Percentiles rank a stretch among this genome's conserved stretches.
These are phyloP conservation scores for Scaptomyza parva DNA, from an alignment of 2,888 invertebrate genomes.

Conservation along the genomic window DNA sequence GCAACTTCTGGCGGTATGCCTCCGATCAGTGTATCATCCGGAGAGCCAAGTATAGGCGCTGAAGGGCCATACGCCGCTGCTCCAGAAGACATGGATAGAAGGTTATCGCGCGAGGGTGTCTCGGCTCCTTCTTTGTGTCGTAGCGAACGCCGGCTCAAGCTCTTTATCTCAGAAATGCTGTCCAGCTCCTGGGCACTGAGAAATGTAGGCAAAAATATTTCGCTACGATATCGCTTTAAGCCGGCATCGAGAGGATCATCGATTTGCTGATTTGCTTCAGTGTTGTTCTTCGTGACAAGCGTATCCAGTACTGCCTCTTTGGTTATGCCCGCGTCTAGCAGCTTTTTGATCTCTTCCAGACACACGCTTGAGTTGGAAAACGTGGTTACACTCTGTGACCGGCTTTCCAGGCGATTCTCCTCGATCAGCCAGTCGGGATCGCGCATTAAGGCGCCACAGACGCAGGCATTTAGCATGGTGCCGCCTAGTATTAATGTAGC, in stretches of 20 bases:
- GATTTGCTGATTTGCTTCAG: slow-evolving; percentile 85
- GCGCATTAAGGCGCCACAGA: slow-evolving; percentile 94
- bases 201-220: slow-evolving; percentile 84
- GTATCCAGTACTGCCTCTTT: slow-evolving; percentile 84
- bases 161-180: slow-evolving; percentile 81
- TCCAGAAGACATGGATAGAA: slow-evolving; percentile 82
- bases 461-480: slow-evolving; percentile 92
- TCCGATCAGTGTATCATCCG: slow-evolving; percentile 79
- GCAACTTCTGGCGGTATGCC: slow-evolving; percentile 63
- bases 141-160: slow-evolving; percentile 83
- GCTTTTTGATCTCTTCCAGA: slow-evolving; percentile 86
- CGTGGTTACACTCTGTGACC: slow-evolving; percentile 85
- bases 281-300: slow-evolving; percentile 84
- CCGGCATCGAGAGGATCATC: slow-evolving; percentile 77
- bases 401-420: slow-evolving; percentile 84
- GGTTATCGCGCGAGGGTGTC: slow-evolving; percentile 82
- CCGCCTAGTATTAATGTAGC: slow-evolving; percentile 92
- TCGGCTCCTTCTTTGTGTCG: slow-evolving; percentile 81
- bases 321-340: slow-evolving; percentile 89
- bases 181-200: slow-evolving; percentile 81
- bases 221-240: slow-evolving; percentile 83
- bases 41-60: slow-evolving; percentile 68
- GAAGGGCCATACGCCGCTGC: slow-evolving; percentile 65
- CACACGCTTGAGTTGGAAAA: slow-evolving; percentile 85
- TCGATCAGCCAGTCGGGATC: slow-evolving; percentile 92